phyloP scores from a whole-genome alignment of 2,888 invertebrate species.

The Melanostoma mellinum region DNA sequence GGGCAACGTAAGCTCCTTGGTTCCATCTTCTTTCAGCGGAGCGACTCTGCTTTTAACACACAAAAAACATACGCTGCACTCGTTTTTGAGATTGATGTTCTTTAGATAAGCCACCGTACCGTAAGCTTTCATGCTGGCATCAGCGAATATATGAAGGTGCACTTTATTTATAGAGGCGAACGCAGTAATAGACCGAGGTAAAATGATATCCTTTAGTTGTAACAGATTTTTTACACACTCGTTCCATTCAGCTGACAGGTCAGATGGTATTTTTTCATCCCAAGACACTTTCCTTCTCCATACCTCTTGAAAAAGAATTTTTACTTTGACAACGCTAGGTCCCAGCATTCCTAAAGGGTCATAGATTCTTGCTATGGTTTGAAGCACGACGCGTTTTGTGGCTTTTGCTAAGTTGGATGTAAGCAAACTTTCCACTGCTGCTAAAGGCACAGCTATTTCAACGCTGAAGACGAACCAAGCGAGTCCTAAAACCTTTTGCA shows the following conservation, averaged over 20 bases:
- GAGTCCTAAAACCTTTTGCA: too few relatives aligned
- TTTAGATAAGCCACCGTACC: not conserved
- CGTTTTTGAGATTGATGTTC: not conserved
- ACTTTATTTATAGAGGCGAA: not conserved
- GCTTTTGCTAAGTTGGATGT: not conserved
- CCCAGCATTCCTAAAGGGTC: not conserved
- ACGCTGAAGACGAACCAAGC: too few relatives aligned
- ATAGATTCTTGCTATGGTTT: not conserved
- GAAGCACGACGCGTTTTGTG: not conserved
- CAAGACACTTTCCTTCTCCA: not conserved
- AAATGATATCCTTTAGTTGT: not conserved
- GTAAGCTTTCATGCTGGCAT: slow-evolving; percentile 2
- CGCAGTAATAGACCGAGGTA: not conserved
- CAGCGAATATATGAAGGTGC: not conserved
- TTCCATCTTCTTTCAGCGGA: slow-evolving; percentile 2
- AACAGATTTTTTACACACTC: not conserved
- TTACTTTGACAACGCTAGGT: not conserved
- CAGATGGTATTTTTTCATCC: not conserved
- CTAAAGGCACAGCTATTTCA: too few relatives aligned
- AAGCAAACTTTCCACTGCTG: not conserved
- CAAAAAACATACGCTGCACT: not conserved
- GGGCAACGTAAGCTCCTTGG: slow-evolving; percentile 3
- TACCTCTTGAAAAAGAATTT: not conserved
- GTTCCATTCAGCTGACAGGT: not conserved
- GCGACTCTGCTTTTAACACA: not conserved